Evolutionary conservation across 2,797 vertebrate genomes (phyloP), one percentile per base, ranked within the genome.

Genomic region (Dermochelys coriacea): DNA sequence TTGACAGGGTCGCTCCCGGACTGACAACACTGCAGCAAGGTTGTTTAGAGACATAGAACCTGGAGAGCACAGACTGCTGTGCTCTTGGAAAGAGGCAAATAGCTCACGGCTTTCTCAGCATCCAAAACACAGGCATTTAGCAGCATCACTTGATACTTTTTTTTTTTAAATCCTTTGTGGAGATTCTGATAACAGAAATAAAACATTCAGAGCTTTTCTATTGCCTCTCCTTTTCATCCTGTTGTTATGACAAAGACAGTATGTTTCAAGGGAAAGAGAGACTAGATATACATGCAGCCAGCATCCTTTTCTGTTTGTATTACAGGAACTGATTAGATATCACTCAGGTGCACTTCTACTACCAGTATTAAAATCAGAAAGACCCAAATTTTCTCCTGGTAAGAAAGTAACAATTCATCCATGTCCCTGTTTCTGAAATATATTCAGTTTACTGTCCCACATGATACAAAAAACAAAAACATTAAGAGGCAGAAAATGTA

Each of bases 81-180:
- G 5, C 6, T 29, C 50, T 89, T 5, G 12, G 52, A 77, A 1
- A 11, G 71, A 27, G 54, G 8, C 0, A 1, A 86, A 75, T 1
- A 47, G 75, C 80, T 84, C 0, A 0, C 18, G 68, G 0, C 3
- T 0, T 10, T 51, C 54, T 45, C 1, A 0, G 7, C 80, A n/a
- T 52, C 45, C 85, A 49, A 78, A 74, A 23, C 84, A 37, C 2
- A 1, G 52, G 57, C 61, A 55, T 52, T 80, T 1, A 68, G 49
- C 86, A 90, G 79, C 88, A 92, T n/a, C 93, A 2, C 75, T 37
- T 8, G 1, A n/a, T 52, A 41, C 41, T n/a, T n/a, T 87, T 34
- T 57, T 87, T 79, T 50, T 86, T 49, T 82, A 23, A 68, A 57
- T 45, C 45, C 23, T 89, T 79, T 61, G 50, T 85, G 57, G 27